Evolutionary conservation across 2,888 invertebrate genomes (phyloP).

Genomic region (Leucania comma): DNA sequence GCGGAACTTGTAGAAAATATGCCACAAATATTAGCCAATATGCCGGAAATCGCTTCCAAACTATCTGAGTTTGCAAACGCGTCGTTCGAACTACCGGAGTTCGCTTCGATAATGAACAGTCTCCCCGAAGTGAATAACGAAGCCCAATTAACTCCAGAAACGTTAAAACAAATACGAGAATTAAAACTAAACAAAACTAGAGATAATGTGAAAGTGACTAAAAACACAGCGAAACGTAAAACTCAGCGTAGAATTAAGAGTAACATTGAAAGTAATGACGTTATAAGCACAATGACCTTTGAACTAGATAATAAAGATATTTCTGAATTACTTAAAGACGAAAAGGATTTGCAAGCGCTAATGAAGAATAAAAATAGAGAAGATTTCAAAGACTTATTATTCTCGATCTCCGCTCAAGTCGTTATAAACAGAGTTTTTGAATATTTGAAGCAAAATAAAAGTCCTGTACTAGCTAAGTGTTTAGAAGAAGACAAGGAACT

Average conservation of each 20-base stretch:
- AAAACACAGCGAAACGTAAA: conserved; percentile 86
- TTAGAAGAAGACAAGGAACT: conserved; percentile 78
- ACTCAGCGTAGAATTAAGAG: conserved; percentile 79
- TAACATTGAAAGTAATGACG: conserved; percentile 73
- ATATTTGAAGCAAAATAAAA: conserved; percentile 81
- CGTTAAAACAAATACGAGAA: conserved; percentile 86
- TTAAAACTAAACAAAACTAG: conserved; percentile 82
- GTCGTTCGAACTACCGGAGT: conserved; percentile 84
- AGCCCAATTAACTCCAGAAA: conserved; percentile 86
- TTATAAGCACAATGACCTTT: conserved; percentile 80
- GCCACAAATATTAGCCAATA: conserved; percentile 86
- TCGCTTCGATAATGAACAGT: conserved; percentile 84
- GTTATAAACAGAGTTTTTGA: conserved; percentile 85
- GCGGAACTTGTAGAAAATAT: conserved; percentile 84
- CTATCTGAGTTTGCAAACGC: conserved; percentile 83
- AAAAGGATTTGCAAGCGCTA: conserved; percentile 78
- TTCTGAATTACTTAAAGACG: conserved; percentile 79
- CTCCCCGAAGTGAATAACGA: conserved; percentile 83
- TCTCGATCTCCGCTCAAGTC: conserved; percentile 84
- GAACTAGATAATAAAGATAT: conserved; percentile 84
- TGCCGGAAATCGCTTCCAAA: conserved; percentile 85
- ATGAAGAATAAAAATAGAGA: conserved; percentile 81
- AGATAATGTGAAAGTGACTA: conserved; percentile 85
- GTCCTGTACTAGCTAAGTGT: conserved; percentile 79
- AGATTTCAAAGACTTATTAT: conserved; percentile 82